Base-by-base conservation (phyloP, 2,888 invertebrate species). In the Troides helena region DNA sequence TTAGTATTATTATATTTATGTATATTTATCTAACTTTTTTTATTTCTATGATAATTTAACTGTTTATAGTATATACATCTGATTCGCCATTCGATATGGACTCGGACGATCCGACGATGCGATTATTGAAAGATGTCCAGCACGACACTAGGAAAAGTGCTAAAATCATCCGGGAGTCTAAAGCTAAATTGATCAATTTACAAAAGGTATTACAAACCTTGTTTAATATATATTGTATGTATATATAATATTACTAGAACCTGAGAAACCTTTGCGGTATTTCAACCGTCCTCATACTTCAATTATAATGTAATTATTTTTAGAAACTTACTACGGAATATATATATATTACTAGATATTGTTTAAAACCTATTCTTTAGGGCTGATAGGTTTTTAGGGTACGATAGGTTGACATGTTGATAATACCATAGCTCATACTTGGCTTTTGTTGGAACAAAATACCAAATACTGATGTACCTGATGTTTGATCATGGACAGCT, bases 41-140 rank as follows among this genome's bases (percentile, higher is more conserved):
- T 43, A 8, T 39, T 39, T 39, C 8, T 7, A 43, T 43, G 21
- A 62, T n/a, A 14, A 3, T 3, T 50, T 62, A 17, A n/a, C n/a
- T 30, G 64, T 64, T 56, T 18, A 5, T 7, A 12, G 14, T 43
- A 23, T 43, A 53, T 6, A 25, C 17, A 25, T 17, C 62, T 77
- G 78, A 74, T 72, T 81, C 81, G 8, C 81, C 84, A 0, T 50
- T 73, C 1, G 67, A 73, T 0, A 57, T 70, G 17, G 85, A 85
- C 0, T 7, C 67, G 0, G 85, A 86, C 3, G 84, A 86, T 23
- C 71, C 77, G 0, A 25, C 87, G 43, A 72, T 81, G 39, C 83
- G 82, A 3, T 85, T 88, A 73, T 84, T 90, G 65, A 81, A 86
- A 1, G 88, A 89, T 18, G 86, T 90, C 36, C 86, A 89, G 72